These are phyloP conservation scores for Scaptodrosophila lebanonensis DNA, from an alignment of 1,140 invertebrate genomes.

Conservation along the genomic window DNA sequence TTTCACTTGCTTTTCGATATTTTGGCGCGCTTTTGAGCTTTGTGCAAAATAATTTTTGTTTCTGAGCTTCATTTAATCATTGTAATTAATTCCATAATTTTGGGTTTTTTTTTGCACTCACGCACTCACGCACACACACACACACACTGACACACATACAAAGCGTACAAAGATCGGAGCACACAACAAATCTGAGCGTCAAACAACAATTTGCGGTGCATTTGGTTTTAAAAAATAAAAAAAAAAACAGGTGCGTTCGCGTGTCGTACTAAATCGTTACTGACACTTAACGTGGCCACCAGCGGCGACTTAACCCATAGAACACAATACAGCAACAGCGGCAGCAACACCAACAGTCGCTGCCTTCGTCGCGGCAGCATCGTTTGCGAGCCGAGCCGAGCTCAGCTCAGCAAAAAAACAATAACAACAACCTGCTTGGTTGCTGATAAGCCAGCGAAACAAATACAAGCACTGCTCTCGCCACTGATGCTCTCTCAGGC, in stretches of 20 bases:
- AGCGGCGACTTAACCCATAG: slow-evolving; percentile 55
- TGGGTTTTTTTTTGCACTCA: neutral
- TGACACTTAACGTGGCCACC: slow-evolving; percentile 64
- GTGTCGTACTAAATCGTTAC: slow-evolving; percentile 66
- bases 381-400: slow-evolving; percentile 4
- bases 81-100: slow-evolving; percentile 2
- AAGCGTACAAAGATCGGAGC: too few species aligned
- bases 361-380: too few species aligned
- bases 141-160: too few species aligned
- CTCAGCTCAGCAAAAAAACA: slow-evolving; percentile 19
- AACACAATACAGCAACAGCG: slow-evolving; percentile 12
- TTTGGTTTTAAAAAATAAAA: slow-evolving; percentile 20
- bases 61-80: too few species aligned
- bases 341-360: too few species aligned
- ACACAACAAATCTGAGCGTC: neutral
- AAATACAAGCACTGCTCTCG: neutral
- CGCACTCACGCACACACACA: slow-evolving; percentile 3
- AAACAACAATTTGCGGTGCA: neutral
- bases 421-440: neutral
- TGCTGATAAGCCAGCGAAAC: neutral
- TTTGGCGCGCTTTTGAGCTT: too few species aligned
- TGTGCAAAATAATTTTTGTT: too few species aligned
- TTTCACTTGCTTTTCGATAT: too few species aligned
- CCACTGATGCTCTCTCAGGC: neutral
- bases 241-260: slow-evolving; percentile 54